Conservation (phyloP, 2,888 invertebrate genomes). For the Thymelicus sylvestris region DNA sequence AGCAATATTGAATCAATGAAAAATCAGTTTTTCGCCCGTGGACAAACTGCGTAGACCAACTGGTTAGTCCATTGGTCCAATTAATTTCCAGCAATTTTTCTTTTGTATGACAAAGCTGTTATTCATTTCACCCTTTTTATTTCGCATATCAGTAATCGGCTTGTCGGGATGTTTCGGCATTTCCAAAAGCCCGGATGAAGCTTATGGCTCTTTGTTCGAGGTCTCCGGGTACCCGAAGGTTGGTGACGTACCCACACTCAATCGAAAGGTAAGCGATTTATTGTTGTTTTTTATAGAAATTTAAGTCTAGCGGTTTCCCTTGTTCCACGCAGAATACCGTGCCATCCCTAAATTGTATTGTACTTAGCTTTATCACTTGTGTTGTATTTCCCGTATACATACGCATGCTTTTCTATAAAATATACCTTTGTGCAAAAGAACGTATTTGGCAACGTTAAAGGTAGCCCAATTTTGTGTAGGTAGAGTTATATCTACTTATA, state of each 20-base stretch:
- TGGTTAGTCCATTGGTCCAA: too few relatives aligned
- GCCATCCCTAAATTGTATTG: conserved; percentile 7
- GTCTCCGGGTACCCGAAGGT: conserved; percentile 50
- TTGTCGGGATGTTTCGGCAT: background rate
- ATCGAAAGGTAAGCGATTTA: conserved; percentile 60
- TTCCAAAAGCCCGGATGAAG: conserved; percentile 16
- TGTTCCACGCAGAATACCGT: background rate
- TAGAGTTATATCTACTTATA: too few relatives aligned
- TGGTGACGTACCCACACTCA: conserved; percentile 67
- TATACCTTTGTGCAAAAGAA: too few relatives aligned
- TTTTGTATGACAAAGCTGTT: too few relatives aligned
- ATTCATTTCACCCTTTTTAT: background rate
- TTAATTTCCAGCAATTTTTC: too few relatives aligned
- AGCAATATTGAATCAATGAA: too few relatives aligned
- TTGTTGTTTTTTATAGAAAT: background rate
- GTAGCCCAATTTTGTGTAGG: too few relatives aligned
- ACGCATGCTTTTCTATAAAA: too few relatives aligned
- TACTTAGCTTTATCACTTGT: conserved; percentile 16
- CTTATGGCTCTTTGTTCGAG: conserved; percentile 45
- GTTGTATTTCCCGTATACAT: conserved; percentile 3
- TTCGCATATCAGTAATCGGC: background rate
- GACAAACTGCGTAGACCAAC: too few relatives aligned
- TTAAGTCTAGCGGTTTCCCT: background rate
- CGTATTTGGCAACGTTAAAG: too few relatives aligned
- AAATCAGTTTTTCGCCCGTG: too few relatives aligned